These are phyloP conservation scores for Drosophila prosaltans DNA, from an alignment of 1,140 invertebrate species.

Conservation along the genomic window DNA sequence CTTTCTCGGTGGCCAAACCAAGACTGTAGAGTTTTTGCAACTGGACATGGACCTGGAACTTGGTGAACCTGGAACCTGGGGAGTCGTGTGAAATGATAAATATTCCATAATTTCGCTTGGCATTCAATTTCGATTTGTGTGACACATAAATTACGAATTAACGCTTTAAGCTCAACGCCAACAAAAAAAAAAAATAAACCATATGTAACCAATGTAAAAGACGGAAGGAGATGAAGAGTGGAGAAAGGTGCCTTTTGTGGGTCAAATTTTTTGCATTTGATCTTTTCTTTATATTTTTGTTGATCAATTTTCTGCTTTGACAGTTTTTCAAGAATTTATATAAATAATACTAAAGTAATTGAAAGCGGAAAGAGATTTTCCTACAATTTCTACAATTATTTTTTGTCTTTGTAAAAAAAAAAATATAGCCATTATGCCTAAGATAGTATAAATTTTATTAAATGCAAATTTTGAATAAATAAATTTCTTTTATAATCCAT, in stretches of 20 bases:
- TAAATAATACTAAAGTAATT: not conserved
- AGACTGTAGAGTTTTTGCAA: not conserved
- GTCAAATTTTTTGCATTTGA: conserved; percentile 20
- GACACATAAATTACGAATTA: conserved; percentile 83
- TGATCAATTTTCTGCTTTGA: conserved; percentile 43
- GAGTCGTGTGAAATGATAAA: conserved; percentile 77
- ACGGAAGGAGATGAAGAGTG: not conserved
- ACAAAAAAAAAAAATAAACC: not conserved
- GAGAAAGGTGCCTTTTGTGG: not conserved
- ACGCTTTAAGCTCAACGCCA: conserved; percentile 77
- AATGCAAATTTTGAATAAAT: too few species aligned
- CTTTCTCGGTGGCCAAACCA: conserved; percentile 22
- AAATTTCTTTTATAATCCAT: too few species aligned
- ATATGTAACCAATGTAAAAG: conserved; percentile 13
- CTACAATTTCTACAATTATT: not conserved
- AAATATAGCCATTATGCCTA: too few species aligned
- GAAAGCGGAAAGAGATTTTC: not conserved
- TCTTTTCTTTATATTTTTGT: conserved; percentile 19
- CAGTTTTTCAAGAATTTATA: conserved; percentile 26
- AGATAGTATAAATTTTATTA: too few species aligned
- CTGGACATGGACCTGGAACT: conserved; percentile 6
- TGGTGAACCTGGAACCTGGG: not conserved
- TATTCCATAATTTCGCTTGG: conserved; percentile 83
- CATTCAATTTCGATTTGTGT: conserved; percentile 82
- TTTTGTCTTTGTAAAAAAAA: too few species aligned